Evolutionary conservation across 1,140 invertebrate genomes (phyloP), one percentile per base, ranked within the genome.

Genomic region (Papilio xuthus): DNA sequence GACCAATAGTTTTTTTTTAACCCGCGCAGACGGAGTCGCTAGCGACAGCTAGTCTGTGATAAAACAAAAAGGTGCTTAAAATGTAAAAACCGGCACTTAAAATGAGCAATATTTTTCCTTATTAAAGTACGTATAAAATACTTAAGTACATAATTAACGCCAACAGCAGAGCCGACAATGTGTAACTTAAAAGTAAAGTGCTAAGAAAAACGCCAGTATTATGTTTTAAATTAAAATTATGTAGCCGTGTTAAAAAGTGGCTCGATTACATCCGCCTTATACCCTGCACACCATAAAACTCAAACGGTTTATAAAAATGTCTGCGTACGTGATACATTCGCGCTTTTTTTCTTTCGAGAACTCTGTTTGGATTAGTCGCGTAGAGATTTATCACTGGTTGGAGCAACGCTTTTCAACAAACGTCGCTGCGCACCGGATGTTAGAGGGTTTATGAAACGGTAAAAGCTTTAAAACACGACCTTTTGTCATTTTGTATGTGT

Each of bases 271-370:
- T 67, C 60, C 23, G 60, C 60, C 23, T 67, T 67, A 67, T 67
- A 67, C 47, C 37, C 80, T 75, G 81, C 79, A 84, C 80, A 79
- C 83, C 87, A 86, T 87, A 86, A 86, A 83, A 84, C 79, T 80
- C 72, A 84, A 86, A 85, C 84, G 85, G 84, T 89, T 88, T 87
- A 86, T 89, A 89, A 88, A 89, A 86, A 87, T 86, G 83, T 72
- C 78, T 78, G n/a, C 18, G 81, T 86, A 88, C 85, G 86, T 87
- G 88, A 85, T 85, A 82, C 80, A 81, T 77, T 84, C 85, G 78
- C 70, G 78, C 20, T 47, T 70, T 83, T 85, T 88, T 89, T 87
- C 84, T 82, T 86, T 86, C 71, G 70, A 79, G 80, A 80, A 83
- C 82, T 83, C 80, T 79, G 83, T 86, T 88, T 80, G 84, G 86